phyloP scores from a whole-genome alignment of 2,888 invertebrate genomes.

The Monoplex corrugatus region DNA sequence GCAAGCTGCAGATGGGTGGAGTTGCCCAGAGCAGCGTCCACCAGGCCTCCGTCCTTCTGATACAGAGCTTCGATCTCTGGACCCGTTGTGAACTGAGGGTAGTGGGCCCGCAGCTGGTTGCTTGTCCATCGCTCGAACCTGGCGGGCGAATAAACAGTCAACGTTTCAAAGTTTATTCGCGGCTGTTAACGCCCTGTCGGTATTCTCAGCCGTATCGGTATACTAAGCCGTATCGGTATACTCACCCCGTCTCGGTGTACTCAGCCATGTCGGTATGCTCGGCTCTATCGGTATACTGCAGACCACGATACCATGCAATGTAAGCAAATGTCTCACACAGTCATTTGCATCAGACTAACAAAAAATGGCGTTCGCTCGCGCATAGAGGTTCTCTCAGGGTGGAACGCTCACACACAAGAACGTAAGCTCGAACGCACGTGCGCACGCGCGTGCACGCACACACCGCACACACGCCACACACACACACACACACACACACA shows the following conservation, averaged over 20 bases:
- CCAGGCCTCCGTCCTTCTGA: constrained; percentile 78
- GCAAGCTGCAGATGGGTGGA: constrained; percentile 78
- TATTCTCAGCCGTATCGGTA: too few relatives aligned
- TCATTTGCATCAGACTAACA: too few relatives aligned
- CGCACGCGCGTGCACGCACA: neutral
- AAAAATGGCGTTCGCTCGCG: too few relatives aligned
- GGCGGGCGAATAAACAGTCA: neutral
- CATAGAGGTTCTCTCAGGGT: too few relatives aligned
- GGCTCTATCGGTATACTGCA: too few relatives aligned
- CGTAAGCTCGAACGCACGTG: neutral
- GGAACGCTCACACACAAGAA: neutral
- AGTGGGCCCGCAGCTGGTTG: constrained; percentile 61
- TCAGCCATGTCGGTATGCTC: too few relatives aligned
- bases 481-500: constrained; percentile 36
- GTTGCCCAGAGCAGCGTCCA: constrained; percentile 78
- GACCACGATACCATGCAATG: too few relatives aligned
- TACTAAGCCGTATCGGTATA: too few relatives aligned
- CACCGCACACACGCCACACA: constrained; percentile 20
- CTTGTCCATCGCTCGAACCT: constrained; percentile 70
- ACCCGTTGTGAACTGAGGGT: constrained; percentile 72
- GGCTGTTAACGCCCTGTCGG: too few relatives aligned
- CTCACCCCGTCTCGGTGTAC: too few relatives aligned
- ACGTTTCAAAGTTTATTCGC: too few relatives aligned
- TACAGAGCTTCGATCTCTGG: constrained; percentile 69
- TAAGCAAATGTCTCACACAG: neutral